Base-by-base conservation (phyloP, 2,888 invertebrate genomes). In the Margaritifera margaritifera region DNA sequence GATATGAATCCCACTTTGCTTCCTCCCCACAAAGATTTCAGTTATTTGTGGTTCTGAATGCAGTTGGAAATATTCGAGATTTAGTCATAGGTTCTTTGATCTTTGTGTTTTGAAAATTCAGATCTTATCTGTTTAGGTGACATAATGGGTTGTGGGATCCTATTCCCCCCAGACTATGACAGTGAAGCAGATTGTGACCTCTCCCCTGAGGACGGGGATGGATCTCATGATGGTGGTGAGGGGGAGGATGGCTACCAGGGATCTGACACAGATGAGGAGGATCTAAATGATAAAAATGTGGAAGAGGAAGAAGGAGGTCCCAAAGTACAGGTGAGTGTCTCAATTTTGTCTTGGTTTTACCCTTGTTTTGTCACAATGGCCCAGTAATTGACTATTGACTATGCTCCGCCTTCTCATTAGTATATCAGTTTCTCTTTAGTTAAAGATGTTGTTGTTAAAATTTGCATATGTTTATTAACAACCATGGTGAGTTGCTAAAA, bases 111-210 rank as follows among this genome's bases (percentile, higher is more conserved):
- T 19, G 8, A n/a, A 60, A 42, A 18, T 15, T 42, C 15, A 42
- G 20, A 54, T 20, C 19, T 64, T 61, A 6, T 53, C 6, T 50
- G 65, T 74, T 18, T 75, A 89, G 90, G 91, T 75, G 92, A 92
- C 81, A 87, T 90, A n/a, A 91, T 92, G 90, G 92, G 92, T 18
- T 92, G 92, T 87, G 92, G 92, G 51, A 91, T 92, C 63, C 86
- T 91, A 67, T 92, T 91, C 78, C 91, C 91, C 2, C 82, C 88
- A 20, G 89, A 88, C 73, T 89, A 89, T 72, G 86, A 85, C 71
- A 83, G 84, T 65, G 86, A 86, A 59, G 79, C 77, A 24, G 87
- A 88, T 71, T 84, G 81, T 65, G 84, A 85, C 53, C 74, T 75
- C 31, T 80, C 82, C 24, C 80, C 80, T 19, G 84, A 86, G 57